Evolutionary conservation across 2,888 invertebrate species (phyloP).

Genomic region (Bedellia somnulentella): DNA sequence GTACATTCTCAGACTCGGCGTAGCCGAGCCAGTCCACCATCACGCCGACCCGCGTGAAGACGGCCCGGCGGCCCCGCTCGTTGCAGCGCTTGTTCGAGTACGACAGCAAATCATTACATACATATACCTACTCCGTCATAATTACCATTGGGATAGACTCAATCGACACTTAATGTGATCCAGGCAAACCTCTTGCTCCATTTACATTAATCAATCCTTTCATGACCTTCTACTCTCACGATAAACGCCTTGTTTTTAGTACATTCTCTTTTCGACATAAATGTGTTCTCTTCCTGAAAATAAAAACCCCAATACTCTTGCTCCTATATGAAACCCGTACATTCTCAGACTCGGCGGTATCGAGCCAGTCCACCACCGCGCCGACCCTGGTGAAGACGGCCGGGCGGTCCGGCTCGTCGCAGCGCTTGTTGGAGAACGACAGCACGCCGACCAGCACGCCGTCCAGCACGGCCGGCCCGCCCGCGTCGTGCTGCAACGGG

Average conservation of each 20-base stretch:
- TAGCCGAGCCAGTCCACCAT: conserved; percentile 31
- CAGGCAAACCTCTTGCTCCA: too few relatives aligned
- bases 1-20: too few relatives aligned
- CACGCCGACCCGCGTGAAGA: conserved; percentile 31
- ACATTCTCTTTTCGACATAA: too few relatives aligned
- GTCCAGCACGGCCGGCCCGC: conserved; percentile 40
- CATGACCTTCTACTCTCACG: too few relatives aligned
- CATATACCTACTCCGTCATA: too few relatives aligned
- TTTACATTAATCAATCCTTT: too few relatives aligned
- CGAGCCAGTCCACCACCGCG: conserved; percentile 26
- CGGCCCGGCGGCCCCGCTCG: conserved; percentile 36
- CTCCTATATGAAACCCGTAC: neutral
- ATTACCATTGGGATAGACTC: too few relatives aligned
- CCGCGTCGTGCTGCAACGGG: conserved; percentile 52
- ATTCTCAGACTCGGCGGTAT: conserved; percentile 4
- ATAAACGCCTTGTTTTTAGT: too few relatives aligned
- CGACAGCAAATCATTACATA: too few relatives aligned
- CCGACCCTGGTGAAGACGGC: conserved; percentile 41
- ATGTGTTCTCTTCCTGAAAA: too few relatives aligned
- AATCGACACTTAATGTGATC: too few relatives aligned
- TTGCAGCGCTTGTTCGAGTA: conserved; percentile 46
- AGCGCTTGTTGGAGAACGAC: conserved; percentile 42
- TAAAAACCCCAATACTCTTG: too few relatives aligned
- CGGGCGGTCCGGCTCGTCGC: conserved; percentile 37
- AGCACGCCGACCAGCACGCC: conserved; percentile 31